phyloP scores from a whole-genome alignment of 2,797 vertebrate species.

The Cryptoprocta ferox region DNA sequence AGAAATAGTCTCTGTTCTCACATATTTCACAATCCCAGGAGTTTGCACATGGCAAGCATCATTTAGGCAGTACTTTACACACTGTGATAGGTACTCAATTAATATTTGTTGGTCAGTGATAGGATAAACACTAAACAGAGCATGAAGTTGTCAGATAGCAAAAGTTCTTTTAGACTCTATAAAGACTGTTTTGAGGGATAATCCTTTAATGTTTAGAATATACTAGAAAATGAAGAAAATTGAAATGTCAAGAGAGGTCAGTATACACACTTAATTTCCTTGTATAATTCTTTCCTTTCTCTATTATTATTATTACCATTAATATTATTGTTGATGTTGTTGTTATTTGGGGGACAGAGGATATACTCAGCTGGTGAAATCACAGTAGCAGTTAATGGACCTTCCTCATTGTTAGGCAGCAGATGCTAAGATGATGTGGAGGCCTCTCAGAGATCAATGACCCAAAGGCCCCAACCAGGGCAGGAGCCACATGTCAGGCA shows the following conservation, averaged over 20 bases:
- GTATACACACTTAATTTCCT: neutral
- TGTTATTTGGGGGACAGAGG: too few relatives aligned
- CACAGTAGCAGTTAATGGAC: neutral
- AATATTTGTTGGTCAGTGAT: neutral
- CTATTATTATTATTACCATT: neutral
- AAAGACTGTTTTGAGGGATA: neutral
- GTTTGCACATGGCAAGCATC: neutral
- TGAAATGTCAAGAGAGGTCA: neutral
- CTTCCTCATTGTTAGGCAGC: neutral
- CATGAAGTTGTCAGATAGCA: neutral
- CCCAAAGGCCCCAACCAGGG: constrained; percentile 58
- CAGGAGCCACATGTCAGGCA: constrained; percentile 52
- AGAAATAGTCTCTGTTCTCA: neutral
- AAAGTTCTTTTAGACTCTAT: neutral
- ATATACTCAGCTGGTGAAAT: neutral
- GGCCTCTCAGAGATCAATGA: constrained; percentile 64
- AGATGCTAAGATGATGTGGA: neutral
- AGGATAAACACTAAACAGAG: neutral
- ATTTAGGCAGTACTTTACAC: neutral
- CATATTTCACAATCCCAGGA: neutral
- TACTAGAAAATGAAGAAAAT: constrained; percentile 23
- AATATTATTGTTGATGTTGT: neutral
- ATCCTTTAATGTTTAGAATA: neutral
- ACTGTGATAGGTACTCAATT: neutral
- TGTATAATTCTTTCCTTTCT: neutral